phyloP scores from a whole-genome alignment of 2,797 vertebrate species.

The Presbytis comata region DNA sequence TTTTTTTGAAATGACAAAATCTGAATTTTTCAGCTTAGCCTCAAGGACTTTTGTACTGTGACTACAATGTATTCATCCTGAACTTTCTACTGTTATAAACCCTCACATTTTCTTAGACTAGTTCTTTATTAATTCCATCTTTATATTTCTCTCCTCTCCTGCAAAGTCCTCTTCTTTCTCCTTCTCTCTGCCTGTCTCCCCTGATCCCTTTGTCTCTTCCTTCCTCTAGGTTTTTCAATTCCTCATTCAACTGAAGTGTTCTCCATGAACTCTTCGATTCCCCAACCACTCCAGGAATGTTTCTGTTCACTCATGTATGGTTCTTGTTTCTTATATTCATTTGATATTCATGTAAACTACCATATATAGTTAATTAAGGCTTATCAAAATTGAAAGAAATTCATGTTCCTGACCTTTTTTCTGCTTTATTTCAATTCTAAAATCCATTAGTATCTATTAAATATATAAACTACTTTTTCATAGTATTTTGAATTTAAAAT shows the following conservation, averaged over 20 bases:
- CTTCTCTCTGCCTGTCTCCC: not conserved
- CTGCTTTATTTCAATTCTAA: not conserved
- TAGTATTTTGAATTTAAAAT: constrained; percentile 13
- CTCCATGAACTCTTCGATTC: not conserved
- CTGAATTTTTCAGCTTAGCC: not conserved
- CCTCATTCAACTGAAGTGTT: not conserved
- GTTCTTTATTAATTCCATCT: not conserved
- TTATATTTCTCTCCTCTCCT: not conserved
- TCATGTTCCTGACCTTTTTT: not conserved
- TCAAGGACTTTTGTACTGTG: not conserved
- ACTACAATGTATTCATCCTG: not conserved
- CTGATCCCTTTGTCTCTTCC: not conserved
- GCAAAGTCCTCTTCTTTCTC: not conserved
- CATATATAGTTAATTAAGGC: not conserved
- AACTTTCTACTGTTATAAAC: not conserved
- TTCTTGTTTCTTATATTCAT: not conserved
- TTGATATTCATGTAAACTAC: not conserved
- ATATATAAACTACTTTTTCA: not conserved
- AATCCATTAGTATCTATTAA: constrained; percentile 6
- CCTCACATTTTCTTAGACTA: not conserved
- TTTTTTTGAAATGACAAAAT: not conserved
- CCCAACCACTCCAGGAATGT: not conserved
- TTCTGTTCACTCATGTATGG: not conserved
- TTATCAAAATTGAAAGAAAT: not conserved
- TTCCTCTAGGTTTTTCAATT: not conserved